Conservation (phyloP, 1,140 invertebrate species). For the Ectropis grisescens region DNA sequence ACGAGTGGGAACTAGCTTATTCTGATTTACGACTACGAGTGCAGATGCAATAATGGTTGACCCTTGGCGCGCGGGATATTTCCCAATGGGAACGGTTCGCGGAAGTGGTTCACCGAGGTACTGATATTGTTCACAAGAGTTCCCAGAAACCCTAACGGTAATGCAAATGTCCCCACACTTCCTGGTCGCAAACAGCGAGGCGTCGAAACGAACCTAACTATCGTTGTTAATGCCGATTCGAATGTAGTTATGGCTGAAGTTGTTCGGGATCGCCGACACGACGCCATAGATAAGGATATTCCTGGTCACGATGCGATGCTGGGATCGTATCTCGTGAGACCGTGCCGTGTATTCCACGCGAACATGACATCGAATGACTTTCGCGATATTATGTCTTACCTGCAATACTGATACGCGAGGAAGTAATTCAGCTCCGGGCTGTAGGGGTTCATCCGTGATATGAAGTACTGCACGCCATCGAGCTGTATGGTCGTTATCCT, state of each 20-base stretch:
- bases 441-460: conserved; percentile 90
- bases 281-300: conserved; percentile 37
- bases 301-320: conserved; percentile 40
- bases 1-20: no score
- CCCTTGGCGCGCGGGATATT: no score
- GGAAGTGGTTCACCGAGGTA: no score
- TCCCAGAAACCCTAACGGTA: conserved; percentile 49
- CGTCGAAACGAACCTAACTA: conserved; percentile 19
- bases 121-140: conserved; percentile 42
- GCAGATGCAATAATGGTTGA: no score
- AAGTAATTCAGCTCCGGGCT: conserved; percentile 89
- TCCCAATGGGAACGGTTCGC: no score
- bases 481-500: conserved; percentile 87
- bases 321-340: conserved; percentile 15
- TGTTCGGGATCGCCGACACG: conserved; percentile 31
- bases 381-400: conserved; percentile 27
- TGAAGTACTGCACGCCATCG: conserved; percentile 89
- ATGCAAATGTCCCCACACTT: conserved; percentile 53
- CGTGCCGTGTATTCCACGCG: no score
- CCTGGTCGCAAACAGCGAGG: conserved; percentile 32
- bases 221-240: conserved; percentile 42
- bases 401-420: conserved; percentile 89
- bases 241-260: conserved; percentile 27
- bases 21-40: no score
- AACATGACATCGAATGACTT: no score